Base-by-base conservation (phyloP, 2,888 invertebrate genomes). In the Ectemnius lituratus region DNA sequence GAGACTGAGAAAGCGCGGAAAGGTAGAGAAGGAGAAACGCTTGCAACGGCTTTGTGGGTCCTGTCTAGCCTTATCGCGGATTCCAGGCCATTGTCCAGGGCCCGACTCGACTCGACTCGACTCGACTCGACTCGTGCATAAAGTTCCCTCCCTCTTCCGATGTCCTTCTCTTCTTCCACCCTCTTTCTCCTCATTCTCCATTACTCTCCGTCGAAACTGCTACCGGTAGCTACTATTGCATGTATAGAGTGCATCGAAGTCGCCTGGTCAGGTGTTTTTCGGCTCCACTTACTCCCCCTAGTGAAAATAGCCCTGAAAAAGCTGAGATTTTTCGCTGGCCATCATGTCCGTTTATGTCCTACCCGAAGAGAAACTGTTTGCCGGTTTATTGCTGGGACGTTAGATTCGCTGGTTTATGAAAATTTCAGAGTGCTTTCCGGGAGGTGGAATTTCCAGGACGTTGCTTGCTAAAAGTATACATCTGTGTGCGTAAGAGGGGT, bases 21-120 rank as follows among this genome's bases (percentile, higher is more conserved):
- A 37, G 37, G 37, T 37, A 37, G 58, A 47, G 4, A 46, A 28
- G 18, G 68, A 45, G 69, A 57, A 52, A 45, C 62, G 70, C 49
- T 56, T 61, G 62, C 63, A 82, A 68, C 65, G 75, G 77, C 83
- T 86, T 83, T 84, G 87, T 83, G 82, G 78, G 78, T 82, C 76
- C 73, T 79, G 83, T 77, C 78, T 76, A 82, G 86, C 84, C 87
- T 89, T 89, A 90, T 89, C 87, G 83, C 82, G 83, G 87, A 88
- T 89, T 89, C 88, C 86, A 84, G 86, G 85, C 87, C 85, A 89
- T 89, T 88, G 85, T 86, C 87, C 87, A 82, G 83, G 69, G 61
- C 80, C 68, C 71, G 81, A 69, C 67, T 70, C 74, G 76, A 27
- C 69, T 37, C 76, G 73, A 69, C 67, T 70, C 74, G 69, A 60